Base-by-base conservation (phyloP, 2,888 invertebrate species). In the Tolmerus cingulatus region DNA sequence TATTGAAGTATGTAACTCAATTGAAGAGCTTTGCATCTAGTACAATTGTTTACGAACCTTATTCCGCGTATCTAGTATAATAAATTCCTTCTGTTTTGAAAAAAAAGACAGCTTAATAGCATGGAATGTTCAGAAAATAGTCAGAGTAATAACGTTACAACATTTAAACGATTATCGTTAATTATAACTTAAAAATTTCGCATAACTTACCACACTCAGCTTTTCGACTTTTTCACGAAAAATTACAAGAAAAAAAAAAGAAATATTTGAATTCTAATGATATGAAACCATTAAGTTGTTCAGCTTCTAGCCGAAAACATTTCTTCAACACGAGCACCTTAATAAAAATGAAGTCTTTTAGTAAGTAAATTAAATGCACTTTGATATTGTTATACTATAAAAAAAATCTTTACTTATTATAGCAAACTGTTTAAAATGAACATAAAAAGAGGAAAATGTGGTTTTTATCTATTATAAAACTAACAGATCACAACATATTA, bases 301-400 rank as follows among this genome's bases (percentile, higher is more conserved):
- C 66, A 66, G 66, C 66, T 66, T 66, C 27, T 66, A 57, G 57
- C 57, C 37, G 74, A 84, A 27, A 40, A 84, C 19, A 37, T 84
- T 84, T 66, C 37, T 66, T 84, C 84, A 66, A 37, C 84, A 84
- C 74, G 30, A 37, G 84, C 84, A 84, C 84, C 74, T 57, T 84
- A 84, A 66, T 84, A 66, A 84, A 40, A 66, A 40, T 40, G 37
- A 66, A 40, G 16, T 66, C 51, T 66, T 76, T 66, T 66, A 84
- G 40, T 66, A 84, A 27, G 40, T 40, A 84, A 84, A 51, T 27
- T 23, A 81, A 74, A 81, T 87, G 88, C 88, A 88, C 88, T 88
- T 88, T 88, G 88, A 88, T 88, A 88, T 88, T 88, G 88, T 88
- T 88, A 87, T 87, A 88, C 88, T 88, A 82, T 88, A 87, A 86